phyloP scores from a whole-genome alignment of 1,140 invertebrate species.

The Polypedilum vanderplanki region DNA sequence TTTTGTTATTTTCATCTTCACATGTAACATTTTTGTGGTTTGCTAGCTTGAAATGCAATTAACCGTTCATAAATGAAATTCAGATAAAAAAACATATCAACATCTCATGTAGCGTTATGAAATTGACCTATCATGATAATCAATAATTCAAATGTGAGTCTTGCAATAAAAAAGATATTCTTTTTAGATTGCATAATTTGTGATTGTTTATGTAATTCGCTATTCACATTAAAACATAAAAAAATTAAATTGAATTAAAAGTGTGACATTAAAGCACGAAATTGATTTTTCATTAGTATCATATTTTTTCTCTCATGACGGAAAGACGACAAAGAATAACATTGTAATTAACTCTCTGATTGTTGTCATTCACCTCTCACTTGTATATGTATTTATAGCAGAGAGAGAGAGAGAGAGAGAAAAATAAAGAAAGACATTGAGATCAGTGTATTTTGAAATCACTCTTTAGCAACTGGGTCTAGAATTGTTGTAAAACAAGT shows the following conservation, averaged over 20 bases:
- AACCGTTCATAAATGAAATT: neutral
- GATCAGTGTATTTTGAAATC: neutral
- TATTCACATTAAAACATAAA: neutral
- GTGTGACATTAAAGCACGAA: neutral
- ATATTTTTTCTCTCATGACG: neutral
- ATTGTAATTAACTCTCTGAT: constrained; percentile 7
- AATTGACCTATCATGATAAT: constrained; percentile 13
- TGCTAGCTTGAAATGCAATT: neutral
- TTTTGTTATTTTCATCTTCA: neutral
- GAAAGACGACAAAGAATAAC: neutral
- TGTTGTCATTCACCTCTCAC: constrained; percentile 16
- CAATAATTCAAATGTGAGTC: neutral
- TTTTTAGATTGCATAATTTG: neutral
- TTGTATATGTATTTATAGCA: constrained; percentile 2
- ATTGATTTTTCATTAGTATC: neutral
- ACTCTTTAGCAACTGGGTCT: neutral
- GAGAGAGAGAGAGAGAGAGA: too few species aligned
- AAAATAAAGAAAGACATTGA: neutral
- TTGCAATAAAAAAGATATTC: neutral
- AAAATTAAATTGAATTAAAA: neutral
- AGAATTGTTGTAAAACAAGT: constrained; percentile 3
- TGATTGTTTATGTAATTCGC: neutral
- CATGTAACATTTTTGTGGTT: neutral
- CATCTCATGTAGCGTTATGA: neutral
- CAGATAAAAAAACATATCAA: neutral